Evolutionary conservation across 1,140 invertebrate genomes (phyloP), one percentile per base, ranked within the genome.

Genomic region (Plectrocnemia conspersa): DNA sequence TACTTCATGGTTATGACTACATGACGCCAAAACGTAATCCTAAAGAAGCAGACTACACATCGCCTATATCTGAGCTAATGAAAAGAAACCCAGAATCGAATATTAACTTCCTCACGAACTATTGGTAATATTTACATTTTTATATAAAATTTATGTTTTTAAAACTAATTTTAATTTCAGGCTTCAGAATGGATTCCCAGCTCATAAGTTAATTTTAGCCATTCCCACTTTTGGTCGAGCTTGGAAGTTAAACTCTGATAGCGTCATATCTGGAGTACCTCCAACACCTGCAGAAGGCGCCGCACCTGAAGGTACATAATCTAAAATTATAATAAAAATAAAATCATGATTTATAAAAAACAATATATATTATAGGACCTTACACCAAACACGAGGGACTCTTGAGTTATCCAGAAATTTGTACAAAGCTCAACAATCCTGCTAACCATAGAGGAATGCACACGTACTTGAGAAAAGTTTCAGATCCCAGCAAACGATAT

Each of bases 331-430:
- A 6, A 38, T 15, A 6, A 5, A 38, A 38, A 38, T 15, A 38
- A 7, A 29, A 7, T 29, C n/a, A 29, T 29, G 27, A 29, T 45
- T 48, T n/a, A 46, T 15, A 18, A 45, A 47, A 16, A 9, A 6
- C n/a, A 29, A 7, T 38, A 10, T 38, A 15, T 7, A 38, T 38
- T 38, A 13, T 38, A 66, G 78, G 78, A 49, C 77, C 73, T 9
- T 82, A 88, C 68, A 91, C 89, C 0, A 79, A 82, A 58, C 80
- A 78, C 11, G 73, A 79, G 6, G 91, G 91, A 16, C 63, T 90
- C 10, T 70, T 91, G 1, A 88, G 88, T 16, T 92, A 89, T 67
- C 80, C 83, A 1, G 91, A 97, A 72, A 81, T 91, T 0, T 90
- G 86, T 64, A 75, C 80, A 19, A 84, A 84, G 62, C 70, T 89